Percentiles rank a stretch among this genome's conserved stretches.
Evolutionary conservation across 2,113 vertebrate genomes (phyloP).

Genomic region (Melanerpes formicivorus): DNA sequence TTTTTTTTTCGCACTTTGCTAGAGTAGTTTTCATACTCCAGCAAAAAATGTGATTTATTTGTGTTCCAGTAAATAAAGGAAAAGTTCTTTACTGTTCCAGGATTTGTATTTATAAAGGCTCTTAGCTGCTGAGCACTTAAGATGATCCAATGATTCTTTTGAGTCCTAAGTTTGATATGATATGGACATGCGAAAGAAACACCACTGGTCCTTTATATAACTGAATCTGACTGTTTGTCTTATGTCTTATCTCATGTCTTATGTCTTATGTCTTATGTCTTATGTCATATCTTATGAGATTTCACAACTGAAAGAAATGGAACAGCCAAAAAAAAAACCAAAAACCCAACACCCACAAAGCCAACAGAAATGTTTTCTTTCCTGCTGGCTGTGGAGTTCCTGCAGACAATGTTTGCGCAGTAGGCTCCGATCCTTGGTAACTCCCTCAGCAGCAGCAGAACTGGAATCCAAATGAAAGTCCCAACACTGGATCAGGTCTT

Average conservation of each 20-base stretch:
- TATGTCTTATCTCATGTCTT: neutral
- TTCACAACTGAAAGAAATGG: neutral
- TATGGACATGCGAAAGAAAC: neutral
- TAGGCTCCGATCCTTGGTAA: neutral
- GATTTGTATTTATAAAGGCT: neutral
- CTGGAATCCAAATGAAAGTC: neutral
- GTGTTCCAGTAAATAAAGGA: neutral
- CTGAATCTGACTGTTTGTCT: neutral
- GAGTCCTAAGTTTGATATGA: neutral
- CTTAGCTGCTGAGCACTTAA: neutral
- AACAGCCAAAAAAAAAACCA: neutral
- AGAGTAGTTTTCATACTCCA: neutral
- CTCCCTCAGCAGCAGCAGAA: neutral
- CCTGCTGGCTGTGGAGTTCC: neutral
- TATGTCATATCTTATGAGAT: accelerated
- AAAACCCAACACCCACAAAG: neutral
- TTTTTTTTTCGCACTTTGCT: neutral
- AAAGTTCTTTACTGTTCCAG: neutral
- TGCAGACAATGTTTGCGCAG: accelerated
- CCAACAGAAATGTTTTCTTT: neutral
- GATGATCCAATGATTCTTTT: neutral
- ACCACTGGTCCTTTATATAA: neutral
- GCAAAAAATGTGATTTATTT: neutral
- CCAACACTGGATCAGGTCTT: neutral
- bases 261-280: neutral